phyloP scores from a whole-genome alignment of 35 echinoderm and acorn worm species.

The Apostichopus parvimensis region DNA sequence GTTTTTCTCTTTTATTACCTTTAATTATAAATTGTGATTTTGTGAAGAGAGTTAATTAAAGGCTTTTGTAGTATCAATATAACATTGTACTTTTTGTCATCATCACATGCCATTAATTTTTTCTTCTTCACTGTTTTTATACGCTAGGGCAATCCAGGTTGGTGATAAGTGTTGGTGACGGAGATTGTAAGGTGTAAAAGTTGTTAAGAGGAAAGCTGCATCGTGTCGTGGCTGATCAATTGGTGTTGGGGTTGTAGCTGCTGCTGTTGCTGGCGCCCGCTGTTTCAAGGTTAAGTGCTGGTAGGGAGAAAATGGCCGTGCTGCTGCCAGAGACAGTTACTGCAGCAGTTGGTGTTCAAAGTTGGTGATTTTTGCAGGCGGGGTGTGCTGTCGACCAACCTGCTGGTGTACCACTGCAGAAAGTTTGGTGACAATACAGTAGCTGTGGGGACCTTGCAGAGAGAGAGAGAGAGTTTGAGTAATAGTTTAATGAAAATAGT shows the following conservation, averaged over 20 bases:
- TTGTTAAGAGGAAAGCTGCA: slow-evolving; percentile 27
- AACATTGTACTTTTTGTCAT: not conserved
- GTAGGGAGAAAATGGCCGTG: slow-evolving; percentile 7
- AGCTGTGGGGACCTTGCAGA: not conserved
- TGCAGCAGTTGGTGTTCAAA: not conserved
- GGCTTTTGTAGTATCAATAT: too few species aligned
- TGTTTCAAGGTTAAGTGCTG: not conserved
- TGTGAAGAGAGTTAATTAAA: too few species aligned
- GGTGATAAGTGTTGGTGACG: slow-evolving; percentile 28
- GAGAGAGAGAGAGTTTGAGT: not conserved
- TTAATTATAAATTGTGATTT: too few species aligned
- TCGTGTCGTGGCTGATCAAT: slow-evolving; percentile 26
- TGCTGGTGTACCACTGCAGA: not conserved
- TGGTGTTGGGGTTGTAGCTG: not conserved
- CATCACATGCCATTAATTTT: not conserved
- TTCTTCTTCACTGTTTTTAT: slow-evolving; percentile 47
- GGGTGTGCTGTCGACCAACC: not conserved
- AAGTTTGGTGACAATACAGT: not conserved
- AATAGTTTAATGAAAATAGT: not conserved
- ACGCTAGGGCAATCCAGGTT: slow-evolving; percentile 43
- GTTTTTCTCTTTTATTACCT: too few species aligned
- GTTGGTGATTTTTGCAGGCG: not conserved
- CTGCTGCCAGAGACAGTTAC: not conserved
- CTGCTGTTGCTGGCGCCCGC: not conserved
- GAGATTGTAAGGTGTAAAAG: slow-evolving; percentile 37